Evolutionary conservation across 1,140 invertebrate species (phyloP).

Genomic region (Lasioglossum baleicum): DNA sequence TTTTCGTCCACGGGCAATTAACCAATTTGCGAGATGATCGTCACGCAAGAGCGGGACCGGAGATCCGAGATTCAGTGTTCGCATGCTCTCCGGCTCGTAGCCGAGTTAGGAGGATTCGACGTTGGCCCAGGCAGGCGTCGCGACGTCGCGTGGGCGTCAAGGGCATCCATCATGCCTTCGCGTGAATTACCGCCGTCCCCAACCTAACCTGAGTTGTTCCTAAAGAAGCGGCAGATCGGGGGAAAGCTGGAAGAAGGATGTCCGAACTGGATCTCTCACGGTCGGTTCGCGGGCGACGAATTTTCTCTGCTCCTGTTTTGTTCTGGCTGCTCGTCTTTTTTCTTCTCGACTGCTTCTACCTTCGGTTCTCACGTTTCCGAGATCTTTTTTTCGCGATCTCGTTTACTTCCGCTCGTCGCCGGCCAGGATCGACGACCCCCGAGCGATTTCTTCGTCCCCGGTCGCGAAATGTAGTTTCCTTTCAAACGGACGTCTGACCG

Average conservation of each 20-base stretch:
- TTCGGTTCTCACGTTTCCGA: background rate
- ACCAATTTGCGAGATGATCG: background rate
- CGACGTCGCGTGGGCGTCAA: constrained; percentile 68
- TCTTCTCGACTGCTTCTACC: background rate
- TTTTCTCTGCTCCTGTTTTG: background rate
- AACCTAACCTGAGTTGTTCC: constrained; percentile 59
- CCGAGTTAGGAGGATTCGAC: constrained; percentile 55
- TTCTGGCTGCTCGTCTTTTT: background rate
- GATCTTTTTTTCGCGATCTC: background rate
- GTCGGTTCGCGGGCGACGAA: constrained; percentile 29
- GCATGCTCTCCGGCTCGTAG: constrained; percentile 12
- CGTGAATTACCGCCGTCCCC: constrained; percentile 64
- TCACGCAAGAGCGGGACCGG: too few relatives aligned
- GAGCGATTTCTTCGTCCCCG: too few relatives aligned
- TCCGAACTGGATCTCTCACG: constrained; percentile 32
- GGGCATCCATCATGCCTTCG: constrained; percentile 65
- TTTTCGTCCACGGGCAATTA: constrained; percentile 25
- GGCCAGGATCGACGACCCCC: background rate
- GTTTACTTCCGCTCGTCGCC: constrained; percentile 1
- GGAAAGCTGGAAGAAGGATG: constrained; percentile 29
- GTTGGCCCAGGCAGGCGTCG: constrained; percentile 59
- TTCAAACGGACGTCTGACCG: too few relatives aligned
- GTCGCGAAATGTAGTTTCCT: too few relatives aligned
- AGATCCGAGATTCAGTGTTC: too few relatives aligned
- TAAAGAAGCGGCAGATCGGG: constrained; percentile 36